Evolutionary conservation across 2,888 invertebrate species (phyloP), one percentile per base, ranked within the genome.

Genomic region (Tryphoninae sp.): DNA sequence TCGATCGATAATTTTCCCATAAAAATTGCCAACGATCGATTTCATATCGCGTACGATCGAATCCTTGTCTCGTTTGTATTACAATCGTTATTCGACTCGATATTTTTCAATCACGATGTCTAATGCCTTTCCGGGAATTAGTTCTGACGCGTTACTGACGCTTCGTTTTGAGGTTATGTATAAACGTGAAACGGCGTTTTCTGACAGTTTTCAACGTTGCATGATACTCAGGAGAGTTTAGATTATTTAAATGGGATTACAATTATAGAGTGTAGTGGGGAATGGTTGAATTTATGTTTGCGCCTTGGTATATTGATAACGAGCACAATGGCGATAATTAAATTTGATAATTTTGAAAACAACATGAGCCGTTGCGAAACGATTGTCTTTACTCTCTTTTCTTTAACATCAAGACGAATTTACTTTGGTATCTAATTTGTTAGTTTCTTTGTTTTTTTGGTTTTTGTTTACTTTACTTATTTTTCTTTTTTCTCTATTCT

Each of bases 1-100:
- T 61, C 61, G 58, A 76, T 79, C 78, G 40, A 79, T 81, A 83
- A 65, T 84, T 62, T 81, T 55, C 33, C 67, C 62, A 51, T 22
- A 13, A 68, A 75, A 45, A 58, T 58, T 72, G 40, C 22, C 22
- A 62, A 72, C 61, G 9, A 22, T 16, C 23, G 33, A 26, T 23
- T n/a, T 49, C 23, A 11, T 2, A 49, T 49, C 22, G 11, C 22
- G n/a, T 42, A 6, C 19, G 42, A 64, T 64, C 61, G 51, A 61
- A 26, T 33, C 45, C 16, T 26, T 51, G 8, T 40, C 23, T 49
- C 51, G 19, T 72, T 61, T 19, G 16, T 61, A 7, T 62, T 49
- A 6, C 0, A 4, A 33, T 33, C 33, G 33, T 33, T 33, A 33
- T 33, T 33, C 0, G 4, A 33, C 7, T 33, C 33, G 33, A 0